These are phyloP conservation scores for Elegia similella DNA, from an alignment of 2,888 invertebrate genomes.

Conservation along the genomic window DNA sequence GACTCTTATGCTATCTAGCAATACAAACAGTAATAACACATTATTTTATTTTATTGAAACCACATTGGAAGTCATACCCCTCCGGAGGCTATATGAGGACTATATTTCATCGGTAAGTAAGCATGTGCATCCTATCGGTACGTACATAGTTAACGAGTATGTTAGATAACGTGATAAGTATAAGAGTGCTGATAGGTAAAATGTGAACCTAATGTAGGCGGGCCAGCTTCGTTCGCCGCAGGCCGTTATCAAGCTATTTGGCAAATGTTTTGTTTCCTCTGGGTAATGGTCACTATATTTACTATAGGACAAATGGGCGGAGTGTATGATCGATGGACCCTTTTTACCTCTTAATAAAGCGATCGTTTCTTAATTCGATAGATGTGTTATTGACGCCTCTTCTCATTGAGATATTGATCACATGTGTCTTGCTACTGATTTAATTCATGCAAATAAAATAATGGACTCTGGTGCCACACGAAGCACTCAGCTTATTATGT, in stretches of 20 bases:
- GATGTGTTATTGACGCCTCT: not conserved
- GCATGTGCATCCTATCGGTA: too few species aligned
- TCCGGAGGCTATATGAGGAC: too few species aligned
- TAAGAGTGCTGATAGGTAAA: conserved; percentile 48
- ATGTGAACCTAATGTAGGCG: conserved; percentile 40
- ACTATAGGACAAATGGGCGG: conserved; percentile 7
- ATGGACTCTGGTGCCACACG: too few species aligned
- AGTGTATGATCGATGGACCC: conserved; percentile 4
- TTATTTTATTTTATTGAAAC: too few species aligned
- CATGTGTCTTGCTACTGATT: too few species aligned
- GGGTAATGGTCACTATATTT: conserved; percentile 9
- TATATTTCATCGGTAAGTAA: not conserved
- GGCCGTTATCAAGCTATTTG: conserved; percentile 37
- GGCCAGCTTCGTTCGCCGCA: conserved; percentile 37
- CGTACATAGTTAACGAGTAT: too few species aligned
- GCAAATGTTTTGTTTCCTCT: conserved; percentile 5
- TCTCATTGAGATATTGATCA: too few species aligned
- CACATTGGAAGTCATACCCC: too few species aligned
- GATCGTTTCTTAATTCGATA: not conserved
- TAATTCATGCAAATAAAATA: too few species aligned
- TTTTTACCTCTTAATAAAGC: not conserved
- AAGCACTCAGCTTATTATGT: too few species aligned
- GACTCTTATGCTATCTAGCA: too few species aligned
- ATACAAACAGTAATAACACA: too few species aligned
- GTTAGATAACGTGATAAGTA: conserved; percentile 24